Percentiles rank a stretch among this genome's conserved stretches.
Evolutionary conservation across 2,888 invertebrate genomes (phyloP).

Genomic region (Hylaea fasciaria): DNA sequence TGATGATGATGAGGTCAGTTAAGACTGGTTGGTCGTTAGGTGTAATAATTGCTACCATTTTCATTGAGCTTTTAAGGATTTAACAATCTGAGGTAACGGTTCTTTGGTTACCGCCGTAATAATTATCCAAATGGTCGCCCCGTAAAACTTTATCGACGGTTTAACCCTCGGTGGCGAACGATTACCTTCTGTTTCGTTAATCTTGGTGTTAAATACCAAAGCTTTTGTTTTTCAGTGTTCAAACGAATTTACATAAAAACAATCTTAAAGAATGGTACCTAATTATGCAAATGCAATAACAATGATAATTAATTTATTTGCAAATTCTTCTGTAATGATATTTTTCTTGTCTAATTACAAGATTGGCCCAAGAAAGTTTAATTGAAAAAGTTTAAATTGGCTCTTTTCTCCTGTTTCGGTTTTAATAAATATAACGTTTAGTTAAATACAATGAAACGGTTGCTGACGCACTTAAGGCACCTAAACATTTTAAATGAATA

Average conservation of each 20-base stretch:
- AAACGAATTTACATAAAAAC: background rate
- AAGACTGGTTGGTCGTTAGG: too few species aligned
- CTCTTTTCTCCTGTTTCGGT: background rate
- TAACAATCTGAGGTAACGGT: too few species aligned
- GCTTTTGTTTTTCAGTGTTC: background rate
- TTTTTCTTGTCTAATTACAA: conserved; percentile 12
- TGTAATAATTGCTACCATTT: too few species aligned
- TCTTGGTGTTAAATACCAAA: background rate
- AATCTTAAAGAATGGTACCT: background rate
- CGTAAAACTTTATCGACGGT: background rate
- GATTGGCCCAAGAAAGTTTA: conserved; percentile 17
- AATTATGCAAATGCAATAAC: background rate
- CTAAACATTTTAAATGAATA: too few species aligned
- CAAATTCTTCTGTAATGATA: conserved; percentile 5
- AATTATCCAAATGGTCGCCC: too few species aligned
- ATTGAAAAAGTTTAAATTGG: conserved; percentile 11
- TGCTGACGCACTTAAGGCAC: too few species aligned
- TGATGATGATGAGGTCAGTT: too few species aligned
- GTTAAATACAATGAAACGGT: too few species aligned
- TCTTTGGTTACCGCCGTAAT: too few species aligned
- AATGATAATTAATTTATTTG: conserved; percentile 6
- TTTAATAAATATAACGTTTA: background rate
- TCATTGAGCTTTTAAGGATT: too few species aligned
- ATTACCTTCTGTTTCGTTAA: background rate
- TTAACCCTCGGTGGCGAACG: background rate